Percentiles rank a stretch among this genome's conserved stretches.
Conservation (phyloP, 2,888 invertebrate species). For the Oxytorus armatus region DNA sequence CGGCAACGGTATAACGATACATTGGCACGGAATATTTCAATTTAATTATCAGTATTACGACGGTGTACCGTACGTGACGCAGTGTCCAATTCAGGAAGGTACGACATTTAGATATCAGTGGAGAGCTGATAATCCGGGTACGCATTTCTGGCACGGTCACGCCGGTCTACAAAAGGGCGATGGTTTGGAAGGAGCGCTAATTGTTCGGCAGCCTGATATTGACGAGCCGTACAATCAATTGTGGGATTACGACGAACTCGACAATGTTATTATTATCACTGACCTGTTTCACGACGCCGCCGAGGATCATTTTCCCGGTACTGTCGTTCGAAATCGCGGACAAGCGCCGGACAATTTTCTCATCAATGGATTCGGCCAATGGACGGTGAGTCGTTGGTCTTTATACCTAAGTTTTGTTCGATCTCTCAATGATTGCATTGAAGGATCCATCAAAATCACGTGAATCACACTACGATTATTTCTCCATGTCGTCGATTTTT, state of each 20-base stretch:
- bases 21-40: conserved; percentile 96
- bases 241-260: conserved; percentile 66
- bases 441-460: no score
- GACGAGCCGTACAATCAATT: conserved; percentile 57
- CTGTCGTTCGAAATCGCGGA: conserved; percentile 91
- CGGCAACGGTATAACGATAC: conserved; percentile 93
- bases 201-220: conserved; percentile 85
- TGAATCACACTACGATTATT: no score
- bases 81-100: conserved; percentile 94
- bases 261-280: conserved; percentile 63
- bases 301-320: conserved; percentile 91
- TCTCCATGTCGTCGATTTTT: no score
- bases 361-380: conserved; percentile 92
- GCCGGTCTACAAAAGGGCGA: no score
- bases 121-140: conserved; percentile 79
- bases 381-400: conserved; percentile 47
- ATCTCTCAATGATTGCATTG: no score
- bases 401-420: neutral
- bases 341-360: conserved; percentile 92
- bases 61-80: conserved; percentile 94
- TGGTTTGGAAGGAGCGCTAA: conserved; percentile 86
- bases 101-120: conserved; percentile 90
- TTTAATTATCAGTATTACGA: conserved; percentile 93
- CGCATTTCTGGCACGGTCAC: conserved; percentile 84
- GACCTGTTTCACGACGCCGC: conserved; percentile 87